These are phyloP conservation scores for Pseudomugil tenellus DNA, from an alignment of 2,797 vertebrate species.

Conservation along the genomic window DNA sequence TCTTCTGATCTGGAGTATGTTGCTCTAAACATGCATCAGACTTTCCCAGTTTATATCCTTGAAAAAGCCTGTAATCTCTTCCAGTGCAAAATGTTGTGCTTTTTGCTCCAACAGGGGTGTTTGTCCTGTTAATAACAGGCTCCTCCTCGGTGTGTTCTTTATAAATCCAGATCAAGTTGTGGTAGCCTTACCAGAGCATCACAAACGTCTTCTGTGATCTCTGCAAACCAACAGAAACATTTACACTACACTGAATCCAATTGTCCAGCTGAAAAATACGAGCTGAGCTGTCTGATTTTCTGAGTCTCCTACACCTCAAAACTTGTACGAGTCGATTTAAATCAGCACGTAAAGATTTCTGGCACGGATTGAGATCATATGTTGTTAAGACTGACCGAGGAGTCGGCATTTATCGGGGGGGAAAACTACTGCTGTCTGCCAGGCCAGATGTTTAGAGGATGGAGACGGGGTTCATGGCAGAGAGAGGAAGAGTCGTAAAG, in stretches of 20 bases:
- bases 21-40: not conserved
- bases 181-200: slow-evolving; percentile 40
- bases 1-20: not conserved
- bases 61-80: not conserved
- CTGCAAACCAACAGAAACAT: slow-evolving; percentile 58
- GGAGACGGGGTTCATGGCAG: slow-evolving; percentile 7
- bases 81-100: not conserved
- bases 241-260: slow-evolving; percentile 42
- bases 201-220: slow-evolving; percentile 27
- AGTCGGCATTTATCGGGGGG: slow-evolving; percentile 37
- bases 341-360: slow-evolving; percentile 21
- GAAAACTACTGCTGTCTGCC: slow-evolving; percentile 40
- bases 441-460: slow-evolving; percentile 46
- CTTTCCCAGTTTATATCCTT: not conserved
- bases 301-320: slow-evolving; percentile 23
- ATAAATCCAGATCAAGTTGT: slow-evolving; percentile 39
- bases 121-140: slow-evolving; percentile 40
- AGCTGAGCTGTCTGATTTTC: slow-evolving; percentile 17
- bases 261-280: slow-evolving; percentile 7
- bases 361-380: slow-evolving; percentile 51
- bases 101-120: not conserved
- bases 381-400: slow-evolving; percentile 60
- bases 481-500: not conserved
- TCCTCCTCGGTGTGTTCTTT: slow-evolving; percentile 34
- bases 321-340: not conserved